These are phyloP conservation scores for Hydrozoanthus tunicans DNA, from an alignment of 64 coral and sea anemone genomes.

Conservation along the genomic window DNA sequence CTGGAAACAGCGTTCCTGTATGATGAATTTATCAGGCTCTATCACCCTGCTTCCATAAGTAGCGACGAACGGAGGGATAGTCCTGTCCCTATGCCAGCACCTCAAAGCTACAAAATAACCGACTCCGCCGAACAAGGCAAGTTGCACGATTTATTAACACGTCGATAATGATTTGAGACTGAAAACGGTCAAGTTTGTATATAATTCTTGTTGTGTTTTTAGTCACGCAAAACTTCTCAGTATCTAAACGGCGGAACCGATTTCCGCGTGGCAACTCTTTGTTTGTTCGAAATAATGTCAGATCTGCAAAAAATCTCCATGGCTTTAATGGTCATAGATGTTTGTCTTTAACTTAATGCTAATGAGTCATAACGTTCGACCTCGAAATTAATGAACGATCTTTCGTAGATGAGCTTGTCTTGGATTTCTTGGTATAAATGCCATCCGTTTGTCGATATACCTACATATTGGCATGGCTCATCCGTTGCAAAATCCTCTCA, in stretches of 20 bases:
- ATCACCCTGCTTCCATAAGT: not conserved
- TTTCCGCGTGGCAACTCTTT: not conserved
- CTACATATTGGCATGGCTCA: too few relatives aligned
- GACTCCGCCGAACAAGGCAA: not conserved
- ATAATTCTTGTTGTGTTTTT: not conserved
- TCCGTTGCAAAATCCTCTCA: too few relatives aligned
- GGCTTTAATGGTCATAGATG: too few relatives aligned
- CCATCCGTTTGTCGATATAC: too few relatives aligned
- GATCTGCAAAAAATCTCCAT: too few relatives aligned
- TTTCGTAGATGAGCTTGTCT: too few relatives aligned
- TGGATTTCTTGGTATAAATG: too few relatives aligned
- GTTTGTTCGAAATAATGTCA: too few relatives aligned
- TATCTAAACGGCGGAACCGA: not conserved
- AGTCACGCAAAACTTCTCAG: not conserved
- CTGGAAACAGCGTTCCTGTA: slow-evolving; percentile 65
- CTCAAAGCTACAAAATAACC: not conserved
- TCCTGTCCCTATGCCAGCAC: slow-evolving; percentile 40
- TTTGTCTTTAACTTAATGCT: too few relatives aligned
- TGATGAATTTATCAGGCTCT: slow-evolving; percentile 78
- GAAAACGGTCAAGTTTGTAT: not conserved
- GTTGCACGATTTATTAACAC: not conserved
- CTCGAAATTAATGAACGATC: too few relatives aligned
- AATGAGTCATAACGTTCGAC: too few relatives aligned
- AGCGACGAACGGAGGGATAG: slow-evolving; percentile 21
- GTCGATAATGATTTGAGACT: not conserved